phyloP scores from a whole-genome alignment of 1,140 invertebrate species.

The Amphibalanus amphitrite region DNA sequence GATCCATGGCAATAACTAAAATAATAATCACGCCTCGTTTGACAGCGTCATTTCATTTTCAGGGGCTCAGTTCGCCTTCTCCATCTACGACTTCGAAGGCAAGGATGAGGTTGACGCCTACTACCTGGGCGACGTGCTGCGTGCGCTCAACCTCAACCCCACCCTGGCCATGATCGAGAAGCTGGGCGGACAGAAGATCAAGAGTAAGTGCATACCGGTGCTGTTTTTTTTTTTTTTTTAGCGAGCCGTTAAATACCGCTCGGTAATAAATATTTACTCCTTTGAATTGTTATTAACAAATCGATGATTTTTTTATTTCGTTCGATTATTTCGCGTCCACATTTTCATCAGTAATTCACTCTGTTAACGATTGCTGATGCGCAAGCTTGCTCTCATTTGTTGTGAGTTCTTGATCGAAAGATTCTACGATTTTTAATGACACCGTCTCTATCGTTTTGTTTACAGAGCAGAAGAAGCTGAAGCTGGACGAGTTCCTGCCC shows the following conservation, averaged over 20 bases:
- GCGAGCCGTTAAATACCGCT: no score
- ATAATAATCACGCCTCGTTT: slow-evolving; percentile 27
- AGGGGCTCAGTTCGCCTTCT: slow-evolving; percentile 73
- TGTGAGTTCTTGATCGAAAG: no score
- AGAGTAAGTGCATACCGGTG: slow-evolving; percentile 47
- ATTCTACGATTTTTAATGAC: no score
- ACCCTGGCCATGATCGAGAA: slow-evolving; percentile 78
- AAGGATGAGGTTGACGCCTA: slow-evolving; percentile 59
- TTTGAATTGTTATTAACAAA: no score
- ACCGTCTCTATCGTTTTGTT: neutral
- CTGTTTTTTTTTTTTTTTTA: no score
- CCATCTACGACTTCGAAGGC: slow-evolving; percentile 73
- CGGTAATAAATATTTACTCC: no score
- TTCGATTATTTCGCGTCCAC: no score
- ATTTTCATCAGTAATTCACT: no score
- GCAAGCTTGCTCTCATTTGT: no score
- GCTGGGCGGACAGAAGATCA: slow-evolving; percentile 87
- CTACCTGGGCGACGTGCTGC: slow-evolving; percentile 74
- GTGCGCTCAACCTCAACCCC: slow-evolving; percentile 84
- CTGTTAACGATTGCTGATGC: no score
- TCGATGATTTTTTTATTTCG: no score
- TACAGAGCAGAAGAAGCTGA: slow-evolving; percentile 54
- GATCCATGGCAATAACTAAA: no score
- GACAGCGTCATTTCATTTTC: slow-evolving; percentile 15
- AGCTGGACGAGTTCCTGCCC: slow-evolving; percentile 93